Conservation (phyloP, 2,797 vertebrate genomes). For the Catamblyrhynchus diadema region DNA sequence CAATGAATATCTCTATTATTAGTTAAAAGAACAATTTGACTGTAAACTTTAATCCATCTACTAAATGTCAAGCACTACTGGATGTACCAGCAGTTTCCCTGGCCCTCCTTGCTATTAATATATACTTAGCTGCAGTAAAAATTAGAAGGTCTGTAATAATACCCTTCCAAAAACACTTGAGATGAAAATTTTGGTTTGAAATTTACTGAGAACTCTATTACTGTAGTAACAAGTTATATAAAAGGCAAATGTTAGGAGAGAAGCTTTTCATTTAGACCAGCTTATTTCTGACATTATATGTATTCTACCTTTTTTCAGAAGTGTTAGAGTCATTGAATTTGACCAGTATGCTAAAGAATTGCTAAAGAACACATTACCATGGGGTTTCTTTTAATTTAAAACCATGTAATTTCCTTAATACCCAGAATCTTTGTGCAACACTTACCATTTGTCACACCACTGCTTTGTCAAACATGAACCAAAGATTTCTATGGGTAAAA, state of each 20-base stretch:
- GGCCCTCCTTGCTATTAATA: slow-evolving; percentile 52
- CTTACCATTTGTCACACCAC: background rate
- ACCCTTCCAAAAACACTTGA: slow-evolving; percentile 59
- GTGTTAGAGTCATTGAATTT: slow-evolving; percentile 5
- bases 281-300: slow-evolving; percentile 8
- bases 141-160: slow-evolving; percentile 62
- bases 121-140: slow-evolving; percentile 43
- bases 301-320: slow-evolving; percentile 4
- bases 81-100: slow-evolving; percentile 21
- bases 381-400: slow-evolving; percentile 51
- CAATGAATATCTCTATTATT: slow-evolving; percentile 8
- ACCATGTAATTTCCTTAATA: slow-evolving; percentile 56
- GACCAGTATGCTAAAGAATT: background rate
- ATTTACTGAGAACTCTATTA: slow-evolving; percentile 61
- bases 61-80: slow-evolving; percentile 51
- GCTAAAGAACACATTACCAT: slow-evolving; percentile 10
- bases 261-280: slow-evolving; percentile 39
- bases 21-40: slow-evolving; percentile 45
- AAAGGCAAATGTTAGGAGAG: slow-evolving; percentile 4
- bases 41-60: slow-evolving; percentile 52
- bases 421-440: slow-evolving; percentile 26
- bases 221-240: slow-evolving; percentile 11
- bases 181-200: slow-evolving; percentile 54
- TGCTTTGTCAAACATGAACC: background rate
- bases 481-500: background rate